Conservation (phyloP, 2,888 invertebrate genomes). For the Cryptocheilus praepositus region DNA sequence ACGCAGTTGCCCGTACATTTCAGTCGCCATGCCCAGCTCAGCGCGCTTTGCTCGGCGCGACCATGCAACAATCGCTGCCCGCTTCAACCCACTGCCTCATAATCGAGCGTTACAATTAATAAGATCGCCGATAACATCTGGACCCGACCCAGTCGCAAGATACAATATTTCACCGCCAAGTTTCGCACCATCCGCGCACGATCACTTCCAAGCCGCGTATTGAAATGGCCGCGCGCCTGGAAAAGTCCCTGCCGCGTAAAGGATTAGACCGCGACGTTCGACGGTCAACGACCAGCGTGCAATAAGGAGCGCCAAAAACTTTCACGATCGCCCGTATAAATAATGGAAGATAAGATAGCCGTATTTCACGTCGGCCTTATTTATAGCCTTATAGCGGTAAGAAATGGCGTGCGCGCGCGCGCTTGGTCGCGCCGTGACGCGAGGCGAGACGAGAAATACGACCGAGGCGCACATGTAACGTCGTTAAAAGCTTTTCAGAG, state of each 20-base stretch:
- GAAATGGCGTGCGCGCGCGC: conserved; percentile 45
- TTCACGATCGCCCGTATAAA: conserved; percentile 68
- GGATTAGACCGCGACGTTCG: conserved; percentile 8
- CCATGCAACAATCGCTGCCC: no score
- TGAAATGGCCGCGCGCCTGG: no score
- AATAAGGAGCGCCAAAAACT: conserved; percentile 58
- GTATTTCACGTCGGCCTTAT: conserved; percentile 67
- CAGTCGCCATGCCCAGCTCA: no score
- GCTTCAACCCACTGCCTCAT: no score
- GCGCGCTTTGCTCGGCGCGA: no score
- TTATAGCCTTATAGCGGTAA: conserved; percentile 56
- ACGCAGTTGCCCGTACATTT: no score
- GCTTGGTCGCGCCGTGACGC: conserved; percentile 34
- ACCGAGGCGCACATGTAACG: conserved; percentile 51
- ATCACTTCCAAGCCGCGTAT: no score
- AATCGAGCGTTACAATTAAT: no score
- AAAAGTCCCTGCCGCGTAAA: conserved; percentile 14
- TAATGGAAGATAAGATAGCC: conserved; percentile 67
- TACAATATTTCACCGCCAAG: no score
- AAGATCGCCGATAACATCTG: no score
- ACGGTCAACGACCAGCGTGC: conserved; percentile 61
- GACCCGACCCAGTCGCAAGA: no score
- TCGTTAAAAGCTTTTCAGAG: conserved; percentile 63
- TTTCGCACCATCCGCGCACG: no score
- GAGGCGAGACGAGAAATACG: conserved; percentile 53